Evolutionary conservation across 2,113 vertebrate genomes (phyloP), one percentile per base, ranked within the genome.

Genomic region (Nannobrachium achirus): DNA sequence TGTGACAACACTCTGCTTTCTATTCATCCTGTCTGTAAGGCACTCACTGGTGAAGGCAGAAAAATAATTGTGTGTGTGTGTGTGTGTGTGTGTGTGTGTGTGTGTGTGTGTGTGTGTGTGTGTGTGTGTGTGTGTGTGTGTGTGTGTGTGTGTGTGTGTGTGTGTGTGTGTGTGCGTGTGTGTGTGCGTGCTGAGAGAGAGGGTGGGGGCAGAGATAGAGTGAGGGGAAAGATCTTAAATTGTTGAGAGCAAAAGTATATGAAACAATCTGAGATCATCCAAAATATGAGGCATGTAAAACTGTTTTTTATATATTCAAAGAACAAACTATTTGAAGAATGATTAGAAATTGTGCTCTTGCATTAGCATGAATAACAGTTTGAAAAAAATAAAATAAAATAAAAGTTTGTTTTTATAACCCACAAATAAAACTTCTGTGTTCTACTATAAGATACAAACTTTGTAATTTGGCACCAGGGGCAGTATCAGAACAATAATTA

Each of bases 21-120:
- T 57, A 40, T 63, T 49, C 11, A 33, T 7, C 69, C 51, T 16
- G 60, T 71, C 56, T 74, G 75, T 84, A 91, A 89, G 90, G 87
- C 90, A 90, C 89, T 88, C 73, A 40, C 66, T 69, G 88, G 87
- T 75, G 74, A 72, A 84, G 79, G 75, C 77, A 85, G 52, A 73
- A 56, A 69, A 48, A 66, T 73, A 73, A 61, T 40, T 11, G 65
- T 73, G 57, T 69, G 39, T 33, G 25, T 16, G 62, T 40, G 55
- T 11, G 39, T 48, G 93, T 16, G 62, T 40, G 55, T 11, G 39
- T 48, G 93, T 16, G 62, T 40, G 55, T 11, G 39, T 48, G 93
- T 16, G 62, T 40, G 55, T 11, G 39, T 48, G 93, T 16, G 62
- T 40, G 55, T 11, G 39, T 48, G 93, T 16, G 62, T 40, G 55